phyloP scores from a whole-genome alignment of 2,113 vertebrate species.

The Mystacornis crossleyi region DNA sequence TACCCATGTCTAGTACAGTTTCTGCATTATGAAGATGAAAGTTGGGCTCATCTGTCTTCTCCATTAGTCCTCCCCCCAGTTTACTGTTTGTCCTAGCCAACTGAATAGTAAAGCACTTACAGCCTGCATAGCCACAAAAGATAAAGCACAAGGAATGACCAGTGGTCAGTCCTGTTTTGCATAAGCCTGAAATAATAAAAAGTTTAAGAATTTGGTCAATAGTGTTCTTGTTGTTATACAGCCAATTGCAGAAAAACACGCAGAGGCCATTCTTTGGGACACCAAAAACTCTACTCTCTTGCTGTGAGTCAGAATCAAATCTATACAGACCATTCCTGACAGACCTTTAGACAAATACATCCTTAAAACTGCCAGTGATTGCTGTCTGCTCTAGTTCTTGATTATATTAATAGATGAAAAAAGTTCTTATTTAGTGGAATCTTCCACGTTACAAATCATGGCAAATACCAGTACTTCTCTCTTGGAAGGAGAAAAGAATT shows the following conservation, averaged over 20 bases:
- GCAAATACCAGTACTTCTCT: background rate
- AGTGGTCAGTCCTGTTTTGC: background rate
- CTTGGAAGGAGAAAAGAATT: background rate
- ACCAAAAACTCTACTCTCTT: background rate
- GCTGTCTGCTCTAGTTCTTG: background rate
- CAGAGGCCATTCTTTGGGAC: background rate
- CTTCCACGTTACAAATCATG: background rate
- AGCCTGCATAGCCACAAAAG: background rate
- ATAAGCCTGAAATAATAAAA: background rate
- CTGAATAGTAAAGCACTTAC: background rate
- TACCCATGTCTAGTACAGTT: background rate
- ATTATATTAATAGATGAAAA: background rate
- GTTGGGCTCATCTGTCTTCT: constrained; percentile 2
- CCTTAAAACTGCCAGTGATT: background rate
- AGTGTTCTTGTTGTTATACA: background rate
- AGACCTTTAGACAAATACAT: background rate
- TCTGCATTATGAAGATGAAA: background rate
- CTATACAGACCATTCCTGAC: background rate
- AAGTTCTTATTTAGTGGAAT: background rate
- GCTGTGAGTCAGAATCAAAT: background rate
- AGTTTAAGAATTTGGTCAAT: background rate
- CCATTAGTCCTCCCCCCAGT: background rate
- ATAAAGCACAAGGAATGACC: background rate
- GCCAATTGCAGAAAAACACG: background rate
- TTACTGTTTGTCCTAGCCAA: background rate